Base-by-base conservation (phyloP, 2,797 vertebrate genomes). In the Sardinella longiceps region DNA sequence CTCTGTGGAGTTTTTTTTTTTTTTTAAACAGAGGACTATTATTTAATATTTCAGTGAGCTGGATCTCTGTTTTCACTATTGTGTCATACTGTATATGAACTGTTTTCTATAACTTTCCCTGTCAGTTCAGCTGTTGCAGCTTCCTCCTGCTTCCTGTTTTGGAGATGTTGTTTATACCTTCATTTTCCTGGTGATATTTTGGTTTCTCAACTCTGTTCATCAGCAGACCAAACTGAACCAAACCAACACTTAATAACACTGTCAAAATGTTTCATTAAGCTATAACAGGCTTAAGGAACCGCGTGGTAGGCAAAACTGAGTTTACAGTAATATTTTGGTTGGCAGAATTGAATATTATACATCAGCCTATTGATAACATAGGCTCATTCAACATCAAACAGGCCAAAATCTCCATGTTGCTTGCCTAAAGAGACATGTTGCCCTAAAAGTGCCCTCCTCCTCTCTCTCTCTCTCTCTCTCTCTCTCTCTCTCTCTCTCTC, bases 391-490 rank as follows among this genome's bases (percentile, higher is more conserved):
- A 48, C 46, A 12, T 48, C 46, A 48, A 10, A 48, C 46, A 48
- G 11, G 46, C 46, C 46, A 6, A 48, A 48, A 48, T 48, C 11
- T 48, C 46, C 11, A 48, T 48, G 7, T 48, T 48, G 46, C 11
- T 48, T 48, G 46, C 11, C 7, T 48, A 48, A 81, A 5, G 33
- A 53, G 48, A 14, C 20, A 66, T 15, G 14, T 74, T 37, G 14
- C n/a, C n/a, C n/a, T n/a, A n/a, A n/a, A n/a, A n/a, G n/a, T n/a
- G n/a, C n/a, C n/a, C n/a, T n/a, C n/a, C n/a, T n/a, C n/a, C 48
- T 50, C 1, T 18, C 81, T 82, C n/a, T 11, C 23, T 60, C 30
- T 85, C 89, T 58, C 86, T 66, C 82, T 83, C 18, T 20, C 18
- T n/a, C 12, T n/a, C n/a, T n/a, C 48, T 50, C 1, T 18, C 81